Evolutionary conservation across 2,888 invertebrate species (phyloP).

Genomic region (Hipparchia sbordonii): DNA sequence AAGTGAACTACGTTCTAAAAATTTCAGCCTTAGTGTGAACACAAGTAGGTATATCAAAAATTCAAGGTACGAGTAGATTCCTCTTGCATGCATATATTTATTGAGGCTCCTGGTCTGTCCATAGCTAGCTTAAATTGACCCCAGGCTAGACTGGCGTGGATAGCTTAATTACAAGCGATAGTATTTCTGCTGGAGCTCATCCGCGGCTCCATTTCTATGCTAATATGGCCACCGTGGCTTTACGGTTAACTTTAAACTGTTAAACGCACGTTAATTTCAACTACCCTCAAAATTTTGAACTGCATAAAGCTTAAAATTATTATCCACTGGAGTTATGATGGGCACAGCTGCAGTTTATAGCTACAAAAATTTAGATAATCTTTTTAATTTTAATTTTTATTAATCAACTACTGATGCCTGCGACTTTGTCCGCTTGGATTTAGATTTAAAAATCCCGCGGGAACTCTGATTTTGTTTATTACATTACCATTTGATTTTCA

Average conservation of each 20-base stretch:
- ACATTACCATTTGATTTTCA: not conserved
- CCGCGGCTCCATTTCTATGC: constrained; percentile 44
- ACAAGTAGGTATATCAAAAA: too few species aligned
- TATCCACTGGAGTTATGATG: not conserved
- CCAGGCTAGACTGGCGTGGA: constrained; percentile 38
- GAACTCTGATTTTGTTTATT: too few species aligned
- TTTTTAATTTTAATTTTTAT: too few species aligned
- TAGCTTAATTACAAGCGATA: constrained; percentile 44
- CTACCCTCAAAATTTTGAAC: constrained; percentile 17
- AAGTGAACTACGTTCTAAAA: too few species aligned
- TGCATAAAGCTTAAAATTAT: constrained; percentile 1
- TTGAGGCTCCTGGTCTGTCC: not conserved
- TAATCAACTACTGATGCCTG: too few species aligned
- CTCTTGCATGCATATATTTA: not conserved
- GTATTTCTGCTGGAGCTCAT: constrained; percentile 37
- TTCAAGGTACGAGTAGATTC: too few species aligned
- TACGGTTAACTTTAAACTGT: constrained; percentile 36
- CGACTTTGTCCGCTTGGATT: too few species aligned
- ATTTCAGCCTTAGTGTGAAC: too few species aligned
- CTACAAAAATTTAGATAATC: too few species aligned
- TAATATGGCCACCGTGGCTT: constrained; percentile 37
- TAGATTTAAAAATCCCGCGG: too few species aligned
- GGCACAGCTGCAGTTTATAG: not conserved
- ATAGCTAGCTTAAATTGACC: constrained; percentile 30
- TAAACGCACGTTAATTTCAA: constrained; percentile 31